Evolutionary conservation across 2,797 vertebrate genomes (phyloP).

Genomic region (Megalops cyprinoides): DNA sequence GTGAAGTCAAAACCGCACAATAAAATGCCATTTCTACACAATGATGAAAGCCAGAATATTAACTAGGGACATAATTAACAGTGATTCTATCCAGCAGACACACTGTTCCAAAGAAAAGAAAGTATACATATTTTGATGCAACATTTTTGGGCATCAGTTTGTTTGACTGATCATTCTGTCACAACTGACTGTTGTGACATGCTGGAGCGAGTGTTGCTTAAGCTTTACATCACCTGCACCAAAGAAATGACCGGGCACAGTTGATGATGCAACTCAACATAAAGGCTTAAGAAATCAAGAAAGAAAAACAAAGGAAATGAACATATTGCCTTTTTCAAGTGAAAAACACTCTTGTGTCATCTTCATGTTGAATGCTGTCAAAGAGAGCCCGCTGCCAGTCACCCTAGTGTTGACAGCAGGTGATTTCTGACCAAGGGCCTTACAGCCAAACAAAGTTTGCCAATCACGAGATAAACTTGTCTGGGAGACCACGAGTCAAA

Average conservation of each 20-base stretch:
- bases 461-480: neutral
- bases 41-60: neutral
- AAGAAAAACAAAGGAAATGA: neutral
- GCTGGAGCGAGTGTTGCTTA: neutral
- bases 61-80: neutral
- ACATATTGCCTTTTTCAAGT: neutral
- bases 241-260: neutral
- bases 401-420: no score
- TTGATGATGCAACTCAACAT: neutral
- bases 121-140: neutral
- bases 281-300: no score
- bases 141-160: neutral
- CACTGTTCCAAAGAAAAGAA: neutral
- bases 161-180: neutral
- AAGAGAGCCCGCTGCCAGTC: no score
- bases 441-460: neutral
- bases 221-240: neutral
- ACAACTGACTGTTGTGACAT: neutral
- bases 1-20: neutral
- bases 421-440: no score
- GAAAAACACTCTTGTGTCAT: neutral
- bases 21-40: neutral
- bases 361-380: no score
- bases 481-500: neutral
- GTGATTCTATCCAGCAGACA: neutral